phyloP scores from a whole-genome alignment of 2,797 vertebrate genomes.

The Columba guinea region DNA sequence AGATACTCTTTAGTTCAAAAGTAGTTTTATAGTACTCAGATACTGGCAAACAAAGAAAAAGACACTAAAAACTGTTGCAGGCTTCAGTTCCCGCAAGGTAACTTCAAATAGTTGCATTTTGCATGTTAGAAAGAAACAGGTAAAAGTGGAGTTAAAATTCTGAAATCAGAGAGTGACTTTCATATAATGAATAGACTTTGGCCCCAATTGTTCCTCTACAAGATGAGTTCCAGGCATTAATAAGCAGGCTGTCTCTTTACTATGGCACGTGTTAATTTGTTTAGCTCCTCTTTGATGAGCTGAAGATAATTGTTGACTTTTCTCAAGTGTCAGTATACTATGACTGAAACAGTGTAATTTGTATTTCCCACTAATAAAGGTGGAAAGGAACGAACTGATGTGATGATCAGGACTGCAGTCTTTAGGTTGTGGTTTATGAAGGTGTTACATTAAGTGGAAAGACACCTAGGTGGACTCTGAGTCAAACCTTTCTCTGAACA shows the following conservation, averaged over 20 bases:
- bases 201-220: background rate
- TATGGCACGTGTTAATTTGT: background rate
- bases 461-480: background rate
- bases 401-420: background rate
- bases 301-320: background rate
- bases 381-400: background rate
- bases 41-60: background rate
- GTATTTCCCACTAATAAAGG: background rate
- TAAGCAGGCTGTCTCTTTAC: background rate
- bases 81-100: background rate
- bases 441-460: background rate
- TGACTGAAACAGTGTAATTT: background rate
- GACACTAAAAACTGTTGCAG: background rate
- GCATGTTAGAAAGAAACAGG: background rate
- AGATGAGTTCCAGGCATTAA: background rate
- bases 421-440: background rate
- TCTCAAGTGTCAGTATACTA: background rate
- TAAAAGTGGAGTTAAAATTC: background rate
- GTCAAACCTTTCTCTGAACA: background rate
- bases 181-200: background rate
- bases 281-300: background rate
- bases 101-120: background rate
- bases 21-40: background rate
- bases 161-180: background rate
- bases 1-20: background rate